Evolutionary conservation across 2,888 invertebrate genomes (phyloP), one percentile per base, ranked within the genome.

Genomic region (Plagodis dolabraria): DNA sequence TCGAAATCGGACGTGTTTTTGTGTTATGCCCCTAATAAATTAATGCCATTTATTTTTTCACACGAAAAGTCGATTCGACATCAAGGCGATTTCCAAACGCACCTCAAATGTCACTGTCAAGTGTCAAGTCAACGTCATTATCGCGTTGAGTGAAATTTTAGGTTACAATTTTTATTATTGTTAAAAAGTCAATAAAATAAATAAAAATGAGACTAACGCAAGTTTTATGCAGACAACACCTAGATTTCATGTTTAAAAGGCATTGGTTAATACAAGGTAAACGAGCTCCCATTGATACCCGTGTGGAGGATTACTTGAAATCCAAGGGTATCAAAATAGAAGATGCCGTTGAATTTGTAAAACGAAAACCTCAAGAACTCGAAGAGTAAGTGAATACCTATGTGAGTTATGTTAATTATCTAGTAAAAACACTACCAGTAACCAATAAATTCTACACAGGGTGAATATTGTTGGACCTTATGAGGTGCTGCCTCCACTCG

Each of bases 231-330:
- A 91, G 94, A 36, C 96, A 96, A 74, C 96, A 97, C 78, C 93
- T 96, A 69, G 96, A 94, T 47, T 94, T 95, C 91, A 94, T 95
- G 91, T 95, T 95, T 68, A 95, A 95, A 80, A 94, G 92, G 64
- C 94, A 96, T 80, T 97, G 97, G 97, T 83, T 94, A 65, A 71
- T 94, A 4, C 95, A 95, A 85, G 95, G 96, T 0, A 94, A 94
- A 77, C 93, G 94, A 65, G 87, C 87, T 60, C 88, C 95, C 0
- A 64, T 83, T 6, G 93, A 95, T 52, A 94, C 94, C 4, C 92
- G 92, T 0, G 87, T 94, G 0, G 94, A 94, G 69, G 81, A 90
- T 36, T 77, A 87, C 56, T 82, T 97, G 45, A 82, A 86, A 64
- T 82, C 90, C 56, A 86, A 91, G 70, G 95, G 95, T n/a, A 93